Base-by-base conservation (phyloP, 2,113 vertebrate species). In the Kryptolebias marmoratus region DNA sequence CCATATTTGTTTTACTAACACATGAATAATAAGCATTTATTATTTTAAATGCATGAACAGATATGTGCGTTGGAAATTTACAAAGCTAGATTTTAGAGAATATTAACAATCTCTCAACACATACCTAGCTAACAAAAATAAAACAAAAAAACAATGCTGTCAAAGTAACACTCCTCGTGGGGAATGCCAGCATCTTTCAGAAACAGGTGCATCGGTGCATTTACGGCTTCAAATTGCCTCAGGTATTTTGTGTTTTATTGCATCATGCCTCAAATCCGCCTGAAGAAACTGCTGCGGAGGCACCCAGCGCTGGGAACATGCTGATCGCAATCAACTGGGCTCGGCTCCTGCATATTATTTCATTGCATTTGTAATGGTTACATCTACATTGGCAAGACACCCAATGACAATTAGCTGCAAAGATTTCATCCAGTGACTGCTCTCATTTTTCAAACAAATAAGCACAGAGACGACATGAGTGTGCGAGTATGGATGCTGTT, bases 391-490 rank as follows among this genome's bases (percentile, higher is more conserved):
- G 77, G 81, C 74, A 59, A 3, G 42, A 73, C 56, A 71, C 47
- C 74, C 28, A 54, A 64, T 77, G 71, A 86, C 68, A 85, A 87
- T 85, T 89, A 85, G 71, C 78, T 60, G 65, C 63, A 68, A 72
- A 83, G 72, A 74, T 50, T 74, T 52, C 68, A 73, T 72, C 69
- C 63, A 86, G 79, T 48, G 30, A 22, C 49, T 14, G 56, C 52
- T 59, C 63, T 79, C 71, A 60, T 88, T 88, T 78, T 74, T 88
- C 81, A 83, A 62, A 75, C 60, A 73, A 79, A 88, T 81, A 73
- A 85, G 80, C 52, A 81, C 0, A 11, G 67, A 73, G 78, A 78
- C 31, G 18, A 75, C 50, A 30, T 69, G 63, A 55, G 61, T 75
- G 73, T 42, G 28, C 47, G 57, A 0, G 52, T 66, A 15, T 77